Conservation (phyloP, 2,113 vertebrate genomes). For the Ursus arctos region DNA sequence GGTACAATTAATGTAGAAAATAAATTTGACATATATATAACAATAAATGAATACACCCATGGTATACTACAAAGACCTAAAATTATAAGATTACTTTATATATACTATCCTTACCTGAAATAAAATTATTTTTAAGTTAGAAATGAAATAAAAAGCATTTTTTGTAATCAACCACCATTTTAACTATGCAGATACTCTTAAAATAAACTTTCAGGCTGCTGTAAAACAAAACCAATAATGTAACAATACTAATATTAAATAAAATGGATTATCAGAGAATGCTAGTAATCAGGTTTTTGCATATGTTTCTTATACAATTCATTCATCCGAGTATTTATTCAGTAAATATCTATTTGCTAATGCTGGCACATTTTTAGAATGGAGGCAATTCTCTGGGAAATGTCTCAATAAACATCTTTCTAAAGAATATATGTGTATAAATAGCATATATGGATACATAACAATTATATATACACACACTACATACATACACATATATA, state of each 20-base stretch:
- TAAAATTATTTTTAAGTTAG: slow-evolving; percentile 46
- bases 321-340: slow-evolving; percentile 34
- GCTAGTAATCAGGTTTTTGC: slow-evolving; percentile 16
- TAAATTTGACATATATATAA: slow-evolving; percentile 60
- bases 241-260: slow-evolving; percentile 1
- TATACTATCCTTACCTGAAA: background rate
- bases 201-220: slow-evolving; percentile 48
- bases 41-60: slow-evolving; percentile 20
- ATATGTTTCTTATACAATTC: slow-evolving; percentile 43
- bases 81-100: slow-evolving; percentile 54
- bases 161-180: slow-evolving; percentile 23
- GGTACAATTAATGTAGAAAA: slow-evolving; percentile 10
- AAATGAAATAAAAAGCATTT: slow-evolving; percentile 15
- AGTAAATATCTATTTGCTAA: slow-evolving; percentile 50
- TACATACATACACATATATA: background rate
- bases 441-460: background rate
- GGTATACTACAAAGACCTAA: background rate
- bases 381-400: background rate
- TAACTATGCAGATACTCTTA: slow-evolving; percentile 43
- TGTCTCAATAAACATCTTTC: slow-evolving; percentile 31
- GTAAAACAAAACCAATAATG: slow-evolving; percentile 34
- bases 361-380: slow-evolving; percentile 46
- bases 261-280: slow-evolving; percentile 18
- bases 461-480: background rate
- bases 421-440: slow-evolving; percentile 1